Evolutionary conservation across 2,797 vertebrate species (phyloP).

Genomic region (Pogonophryne albipinna): DNA sequence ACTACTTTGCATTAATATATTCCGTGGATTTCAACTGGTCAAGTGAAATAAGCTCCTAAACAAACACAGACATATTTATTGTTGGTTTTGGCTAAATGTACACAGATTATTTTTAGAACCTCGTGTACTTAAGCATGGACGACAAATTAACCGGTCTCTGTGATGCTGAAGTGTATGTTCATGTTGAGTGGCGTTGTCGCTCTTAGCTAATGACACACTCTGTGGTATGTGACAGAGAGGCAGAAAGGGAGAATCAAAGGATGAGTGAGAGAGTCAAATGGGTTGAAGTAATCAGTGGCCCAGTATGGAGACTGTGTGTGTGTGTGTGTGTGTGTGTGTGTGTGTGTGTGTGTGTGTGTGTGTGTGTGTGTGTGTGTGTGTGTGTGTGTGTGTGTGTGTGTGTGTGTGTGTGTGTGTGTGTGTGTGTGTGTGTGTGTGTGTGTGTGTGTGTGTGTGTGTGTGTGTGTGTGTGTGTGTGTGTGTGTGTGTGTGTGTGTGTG

Average conservation of each 20-base stretch:
- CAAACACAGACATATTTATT: conserved; percentile 36
- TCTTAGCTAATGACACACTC: conserved; percentile 80
- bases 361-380: conserved; percentile 37
- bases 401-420: conserved; percentile 30
- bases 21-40: conserved; percentile 31
- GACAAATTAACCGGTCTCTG: conserved; percentile 44
- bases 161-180: conserved; percentile 55
- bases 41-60: conserved; percentile 37
- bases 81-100: conserved; percentile 23
- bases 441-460: too few relatives aligned
- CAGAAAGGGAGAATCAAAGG: conserved; percentile 72
- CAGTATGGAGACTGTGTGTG: conserved; percentile 48
- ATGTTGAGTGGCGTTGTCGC: conserved; percentile 63
- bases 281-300: conserved; percentile 80
- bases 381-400: conserved; percentile 34
- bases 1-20: conserved; percentile 65
- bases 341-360: conserved; percentile 35
- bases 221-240: conserved; percentile 75
- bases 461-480: too few relatives aligned
- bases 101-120: conserved; percentile 48
- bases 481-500: conserved; percentile 39
- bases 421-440: conserved; percentile 6
- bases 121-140: conserved; percentile 27
- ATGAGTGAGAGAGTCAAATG: conserved; percentile 79
- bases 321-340: conserved; percentile 38